Evolutionary conservation across 2,888 invertebrate genomes (phyloP).

Genomic region (Drosophila seclusa): DNA sequence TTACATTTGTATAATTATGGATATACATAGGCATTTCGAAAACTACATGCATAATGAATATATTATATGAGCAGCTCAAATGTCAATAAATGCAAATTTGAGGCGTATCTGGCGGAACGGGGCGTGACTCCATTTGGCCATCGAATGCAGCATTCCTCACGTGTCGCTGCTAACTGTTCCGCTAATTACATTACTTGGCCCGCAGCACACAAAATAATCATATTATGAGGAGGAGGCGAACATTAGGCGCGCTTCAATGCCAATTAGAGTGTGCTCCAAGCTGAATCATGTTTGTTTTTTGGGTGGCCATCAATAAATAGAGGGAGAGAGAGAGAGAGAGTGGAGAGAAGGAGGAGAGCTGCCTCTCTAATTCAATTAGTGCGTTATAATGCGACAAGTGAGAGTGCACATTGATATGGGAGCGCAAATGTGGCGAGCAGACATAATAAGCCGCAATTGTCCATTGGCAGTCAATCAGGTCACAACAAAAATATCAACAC

Average conservation of each 20-base stretch:
- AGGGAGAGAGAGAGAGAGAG: neutral
- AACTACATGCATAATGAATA: neutral
- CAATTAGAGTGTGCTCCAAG: slow-evolving; percentile 60
- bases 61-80: neutral
- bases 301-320: slow-evolving; percentile 30
- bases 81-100: slow-evolving; percentile 23
- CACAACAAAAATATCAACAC: slow-evolving; percentile 23
- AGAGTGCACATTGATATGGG: slow-evolving; percentile 28
- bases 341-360: neutral
- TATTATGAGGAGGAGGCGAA: slow-evolving; percentile 55
- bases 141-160: slow-evolving; percentile 38
- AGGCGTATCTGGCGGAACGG: slow-evolving; percentile 30
- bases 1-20: neutral
- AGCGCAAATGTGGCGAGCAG: slow-evolving; percentile 1
- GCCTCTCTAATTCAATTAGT: slow-evolving; percentile 54
- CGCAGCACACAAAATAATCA: slow-evolving; percentile 63
- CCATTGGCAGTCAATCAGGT: slow-evolving; percentile 57
- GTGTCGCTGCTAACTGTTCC: slow-evolving; percentile 46
- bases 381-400: slow-evolving; percentile 48
- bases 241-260: slow-evolving; percentile 73
- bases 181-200: slow-evolving; percentile 61
- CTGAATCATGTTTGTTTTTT: slow-evolving; percentile 32
- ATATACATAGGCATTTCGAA: neutral
- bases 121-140: slow-evolving; percentile 42
- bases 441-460: slow-evolving; percentile 22